These are phyloP conservation scores for Elysia crispata DNA, from an alignment of 2,888 invertebrate genomes.

Conservation along the genomic window DNA sequence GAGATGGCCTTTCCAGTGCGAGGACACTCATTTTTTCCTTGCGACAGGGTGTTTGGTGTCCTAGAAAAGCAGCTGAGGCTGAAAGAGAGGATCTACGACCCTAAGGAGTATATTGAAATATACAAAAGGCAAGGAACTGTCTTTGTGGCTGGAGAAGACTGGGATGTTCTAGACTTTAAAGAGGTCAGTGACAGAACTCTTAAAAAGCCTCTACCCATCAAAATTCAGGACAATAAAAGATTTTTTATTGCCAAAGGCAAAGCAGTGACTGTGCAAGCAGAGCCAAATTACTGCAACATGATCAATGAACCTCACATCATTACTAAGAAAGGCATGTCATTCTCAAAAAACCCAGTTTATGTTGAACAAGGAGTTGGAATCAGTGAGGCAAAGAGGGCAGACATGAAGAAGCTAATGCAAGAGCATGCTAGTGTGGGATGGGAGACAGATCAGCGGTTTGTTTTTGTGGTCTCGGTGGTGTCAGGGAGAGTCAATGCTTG, in stretches of 20 bases:
- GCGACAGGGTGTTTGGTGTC: slow-evolving; percentile 7
- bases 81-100: background rate
- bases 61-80: background rate
- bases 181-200: background rate
- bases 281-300: background rate
- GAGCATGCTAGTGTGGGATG: no score
- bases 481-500: no score
- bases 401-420: no score
- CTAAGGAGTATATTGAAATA: background rate
- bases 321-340: no score
- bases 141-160: background rate
- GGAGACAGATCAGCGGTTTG: no score
- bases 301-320: no score
- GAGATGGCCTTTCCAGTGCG: background rate
- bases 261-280: background rate
- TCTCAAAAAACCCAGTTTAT: no score
- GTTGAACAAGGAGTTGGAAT: no score
- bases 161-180: slow-evolving; percentile 6
- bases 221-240: slow-evolving; percentile 15
- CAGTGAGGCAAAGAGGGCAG: no score
- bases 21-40: slow-evolving; percentile 14
- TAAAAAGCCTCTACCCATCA: slow-evolving; percentile 13
- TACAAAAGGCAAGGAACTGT: background rate
- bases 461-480: no score
- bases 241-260: background rate